Base-by-base conservation (phyloP, 1,140 invertebrate species). In the Drosophila kanapiae region DNA sequence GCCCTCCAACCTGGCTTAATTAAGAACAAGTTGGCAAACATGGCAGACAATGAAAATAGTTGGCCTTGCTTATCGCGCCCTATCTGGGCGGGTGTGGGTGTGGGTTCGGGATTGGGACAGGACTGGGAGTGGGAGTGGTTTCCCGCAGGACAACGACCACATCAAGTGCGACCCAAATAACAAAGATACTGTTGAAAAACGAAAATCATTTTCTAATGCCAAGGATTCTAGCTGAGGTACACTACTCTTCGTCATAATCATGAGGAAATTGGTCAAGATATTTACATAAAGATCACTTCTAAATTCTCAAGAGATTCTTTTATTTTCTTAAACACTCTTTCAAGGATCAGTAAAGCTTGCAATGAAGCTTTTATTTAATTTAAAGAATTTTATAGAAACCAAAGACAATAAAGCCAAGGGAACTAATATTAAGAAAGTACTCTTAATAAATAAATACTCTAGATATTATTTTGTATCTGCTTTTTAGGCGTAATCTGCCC, bases 21-120 rank as follows among this genome's bases (percentile, higher is more conserved):
- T 87, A 87, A 88, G 85, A 87, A 90, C 84, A 80, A 88, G 80
- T 87, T 65, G 74, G 60, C 74, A 87, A 87, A 87, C 74, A 87
- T 75, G 60, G 43, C 53, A 87, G 80, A 77, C 84, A 86, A 75
- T 87, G 72, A 70, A 88, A 78, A 84, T 87, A 88, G 84, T 87
- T 87, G 72, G 84, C 84, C 84, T 87, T 87, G 85, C 86, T 87
- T 88, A 87, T 87, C 84, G 84, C 80, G 72, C 62, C 49, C 77
- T 67, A 87, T 87, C 84, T 78, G 82, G 71, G 82, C 69, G 67
- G 10, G 65, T 40, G 38, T 43, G 31, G 62, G 38, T 65, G 8
- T 10, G 45, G 10, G 47, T 27, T 4, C 1, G 23, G 7, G 13
- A 4, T 3, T 9, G 9, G 48, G 0, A 27, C 5, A 11, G 8